Percentiles rank a stretch among this genome's conserved stretches.
phyloP scores from a whole-genome alignment of 2,888 invertebrate genomes.

The Malacosoma neustria region DNA sequence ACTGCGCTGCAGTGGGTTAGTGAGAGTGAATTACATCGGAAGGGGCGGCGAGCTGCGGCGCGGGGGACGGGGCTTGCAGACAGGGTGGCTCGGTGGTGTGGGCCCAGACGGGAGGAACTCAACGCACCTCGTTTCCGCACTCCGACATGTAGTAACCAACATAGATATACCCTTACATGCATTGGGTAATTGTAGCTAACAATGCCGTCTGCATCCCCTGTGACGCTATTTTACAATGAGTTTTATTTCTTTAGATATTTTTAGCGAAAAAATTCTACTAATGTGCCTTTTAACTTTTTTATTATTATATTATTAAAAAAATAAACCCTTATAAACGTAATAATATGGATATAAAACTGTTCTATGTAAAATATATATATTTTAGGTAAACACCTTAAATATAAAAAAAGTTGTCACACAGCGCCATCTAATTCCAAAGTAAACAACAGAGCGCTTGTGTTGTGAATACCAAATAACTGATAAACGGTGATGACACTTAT shows the following conservation, averaged over 20 bases:
- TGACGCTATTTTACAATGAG: constrained; percentile 6
- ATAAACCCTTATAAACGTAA: too few relatives aligned
- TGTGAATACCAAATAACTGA: too few relatives aligned
- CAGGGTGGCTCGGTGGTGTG: constrained; percentile 54
- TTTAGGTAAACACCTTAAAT: too few relatives aligned
- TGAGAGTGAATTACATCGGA: constrained; percentile 69
- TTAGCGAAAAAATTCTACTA: too few relatives aligned
- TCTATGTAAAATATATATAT: too few relatives aligned
- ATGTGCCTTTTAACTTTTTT: too few relatives aligned
- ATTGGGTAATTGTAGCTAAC: constrained; percentile 27
- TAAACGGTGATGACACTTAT: too few relatives aligned
- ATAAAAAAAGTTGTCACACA: too few relatives aligned
- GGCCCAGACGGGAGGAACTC: constrained; percentile 67
- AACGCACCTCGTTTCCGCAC: constrained; percentile 66
- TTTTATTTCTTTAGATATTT: neutral
- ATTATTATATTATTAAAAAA: too few relatives aligned
- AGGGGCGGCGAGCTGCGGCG: constrained; percentile 24
- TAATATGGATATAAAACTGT: too few relatives aligned
- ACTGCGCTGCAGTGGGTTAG: constrained; percentile 72
- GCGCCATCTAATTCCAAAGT: too few relatives aligned
- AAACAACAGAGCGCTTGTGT: too few relatives aligned
- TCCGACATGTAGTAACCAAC: constrained; percentile 34
- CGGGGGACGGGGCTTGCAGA: constrained; percentile 40
- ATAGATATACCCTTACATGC: constrained; percentile 37
- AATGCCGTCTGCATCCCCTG: constrained; percentile 12